Evolutionary conservation across 2,797 vertebrate genomes (phyloP), one percentile per base, ranked within the genome.

Genomic region (Menidia menidia): DNA sequence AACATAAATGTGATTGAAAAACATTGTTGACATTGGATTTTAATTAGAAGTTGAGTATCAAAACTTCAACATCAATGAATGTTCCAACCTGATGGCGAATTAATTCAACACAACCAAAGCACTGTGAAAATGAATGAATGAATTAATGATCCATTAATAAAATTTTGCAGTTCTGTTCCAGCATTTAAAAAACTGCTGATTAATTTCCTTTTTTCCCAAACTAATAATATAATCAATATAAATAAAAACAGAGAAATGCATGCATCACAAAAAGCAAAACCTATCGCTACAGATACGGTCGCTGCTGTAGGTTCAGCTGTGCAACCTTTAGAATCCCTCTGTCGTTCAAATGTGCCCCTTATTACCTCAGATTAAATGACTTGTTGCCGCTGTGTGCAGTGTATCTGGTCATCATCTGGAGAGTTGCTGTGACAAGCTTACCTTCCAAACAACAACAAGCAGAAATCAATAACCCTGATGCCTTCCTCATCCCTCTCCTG

Each of bases 381-480:
- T 68, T 57, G 10, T 67, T 81, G 71, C 33, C 68, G n/a, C 47
- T 61, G 19, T 74, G 52, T 68, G 73, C 51, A 76, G 68, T 69
- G 66, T 68, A 77, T 75, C 64, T 78, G 70, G 58, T 70, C 55
- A 77, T 82, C 71, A 77, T 81, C 78, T 74, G 63, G 58, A 72
- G 71, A 71, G 68, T 25, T 6, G 44, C 75, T 61, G 67, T 83
- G 77, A 85, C 84, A 80, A 80, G 82, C 59, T 55, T 60, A 45
- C 52, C 56, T 64, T 69, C 80, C 80, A 79, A 82, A 88, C 78
- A 88, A 83, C 72, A 81, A 80, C 65, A 80, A 73, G 71, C 53
- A 63, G 39, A 83, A 81, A 88, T 88, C 86, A 83, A 87, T 89
- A 82, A 72, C 32, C 65, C 15, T 64, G 64, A 66, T 64, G 59